Evolutionary conservation across 1,140 invertebrate species (phyloP), one percentile per base, ranked within the genome.

Genomic region (Hormaphis cornu): DNA sequence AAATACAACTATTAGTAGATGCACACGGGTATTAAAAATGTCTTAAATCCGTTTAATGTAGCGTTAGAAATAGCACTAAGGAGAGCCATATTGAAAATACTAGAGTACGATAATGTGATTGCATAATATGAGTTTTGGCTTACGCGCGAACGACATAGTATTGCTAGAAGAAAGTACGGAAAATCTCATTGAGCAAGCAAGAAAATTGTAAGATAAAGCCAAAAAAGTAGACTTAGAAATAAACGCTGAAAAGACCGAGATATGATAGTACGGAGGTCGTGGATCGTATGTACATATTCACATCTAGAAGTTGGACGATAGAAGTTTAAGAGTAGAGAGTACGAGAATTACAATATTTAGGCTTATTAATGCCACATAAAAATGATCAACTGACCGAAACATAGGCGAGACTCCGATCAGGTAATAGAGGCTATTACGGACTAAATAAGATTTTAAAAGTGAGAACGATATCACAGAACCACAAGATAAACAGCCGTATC

Each of bases 381-480:
- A 50, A 50, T 20, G 42, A 50, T 50, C 4, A 50, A 50, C 46
- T 50, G 16, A 50, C 18, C 12, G 12, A 50, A 50, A 50, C 22
- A 50, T 4, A 33, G 22, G 46, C 12, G 12, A 50, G 18, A 50
- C 46, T 50, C n/a, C 18, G 22, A 50, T 50, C 44, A 8, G 44
- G 18, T 28, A 50, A 69, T 33, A 33, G 9, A 33, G 4, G 30
- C 9, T 33, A 33, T 46, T 69, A 48, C 16, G 30, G 44, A 33
- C 14, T 69, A 22, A 44, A 69, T 48, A 69, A 69, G 22, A 40
- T 69, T 12, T 48, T 69, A 24, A 48, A 69, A 50, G 30, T 3
- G 12, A 69, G 63, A 50, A 48, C 63, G 5, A 28, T 48, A 33
- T 69, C 61, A 33, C 14, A 20, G 18, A 66, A 66, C 26, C 44